Evolutionary conservation across 2,888 invertebrate species (phyloP), one percentile per base, ranked within the genome.

Genomic region (Eupeodes luniger): DNA sequence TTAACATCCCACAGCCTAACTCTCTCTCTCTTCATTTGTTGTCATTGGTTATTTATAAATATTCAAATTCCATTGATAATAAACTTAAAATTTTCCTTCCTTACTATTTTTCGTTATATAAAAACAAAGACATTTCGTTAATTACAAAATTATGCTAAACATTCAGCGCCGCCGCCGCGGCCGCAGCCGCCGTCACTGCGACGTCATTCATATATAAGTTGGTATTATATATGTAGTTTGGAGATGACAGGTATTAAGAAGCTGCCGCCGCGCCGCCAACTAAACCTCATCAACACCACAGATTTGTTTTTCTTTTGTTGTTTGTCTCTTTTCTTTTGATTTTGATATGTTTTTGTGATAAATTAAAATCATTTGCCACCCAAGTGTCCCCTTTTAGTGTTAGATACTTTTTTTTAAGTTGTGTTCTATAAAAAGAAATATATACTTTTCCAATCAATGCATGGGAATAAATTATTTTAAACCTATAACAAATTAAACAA

Each of bases 81-180:
- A 86, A 83, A 40, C 40, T 88, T 49, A 51, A 72, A 70, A 64
- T 57, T 44, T 59, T 64, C 36, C 64, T 59, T 61, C 4, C 74
- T 44, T 64, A 44, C 27, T 11, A 59, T 53, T 62, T 6, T 74
- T 74, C 76, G 76, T 72, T 87, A 77, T 77, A 77, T 57, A 57
- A 80, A 85, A 88, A 88, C 81, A 88, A 88, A 88, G 88, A 88
- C 88, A 88, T 88, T 88, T 85, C 77, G 85, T 88, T 88, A 85
- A 88, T 88, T 88, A 88, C 77, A 81, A 85, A 88, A 85, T 88
- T 88, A 88, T 88, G 88, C 88, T 81, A 88, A 88, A 27, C 78
- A 74, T 69, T 59, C 77, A 51, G 61, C 72, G 75, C 61, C 66
- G 34, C 74, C 40, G 40, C 40, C 40, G 40, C 40, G 3, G 5